Base-by-base conservation (phyloP, 1,140 invertebrate genomes). In the Zophobas atratus region DNA sequence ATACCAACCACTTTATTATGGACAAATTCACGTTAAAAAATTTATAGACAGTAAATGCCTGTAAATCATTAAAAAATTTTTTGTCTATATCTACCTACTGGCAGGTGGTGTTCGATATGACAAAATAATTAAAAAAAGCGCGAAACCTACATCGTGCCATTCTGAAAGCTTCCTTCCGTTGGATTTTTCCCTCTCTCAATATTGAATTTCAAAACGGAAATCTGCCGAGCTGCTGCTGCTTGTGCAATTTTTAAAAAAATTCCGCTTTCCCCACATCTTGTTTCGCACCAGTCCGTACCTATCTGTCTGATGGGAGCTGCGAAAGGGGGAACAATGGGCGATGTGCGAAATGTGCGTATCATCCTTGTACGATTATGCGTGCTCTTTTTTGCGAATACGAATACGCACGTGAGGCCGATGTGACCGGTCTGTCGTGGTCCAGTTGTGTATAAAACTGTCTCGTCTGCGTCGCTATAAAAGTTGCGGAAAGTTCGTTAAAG, bases 401-500 rank as follows among this genome's bases (percentile, higher is more conserved):
- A 41, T 63, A 63, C 39, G 20, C 41, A 46, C 39, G 39, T 67
- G 39, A 51, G 49, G 49, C 20, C 20, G 49, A 67, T 67, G 39
- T 67, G 60, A 67, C 60, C 60, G 60, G 60, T 67, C 60, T 67
- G 60, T 36, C 60, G 60, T 67, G 60, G 60, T 67, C 60, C 60
- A 67, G 60, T 67, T 67, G 71, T 48, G 38, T 73, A 67, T 73
- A 73, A 70, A 73, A 73, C 71, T 73, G 71, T 73, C 71, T 73
- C 71, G 71, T 55, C 71, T 73, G 71, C 71, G 36, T 73, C 55
- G 71, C 70, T 73, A 73, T 73, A 72, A 72, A 72, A 73, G 71
- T 73, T 73, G 55, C 71, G 75, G 46, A 70, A 77, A 77, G 75
- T 77, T 77, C 75, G 75, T 77, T 77, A 77, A 71, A 77, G 75